phyloP scores from a whole-genome alignment of 2,113 vertebrate genomes.

The Platycercus adscitus region DNA sequence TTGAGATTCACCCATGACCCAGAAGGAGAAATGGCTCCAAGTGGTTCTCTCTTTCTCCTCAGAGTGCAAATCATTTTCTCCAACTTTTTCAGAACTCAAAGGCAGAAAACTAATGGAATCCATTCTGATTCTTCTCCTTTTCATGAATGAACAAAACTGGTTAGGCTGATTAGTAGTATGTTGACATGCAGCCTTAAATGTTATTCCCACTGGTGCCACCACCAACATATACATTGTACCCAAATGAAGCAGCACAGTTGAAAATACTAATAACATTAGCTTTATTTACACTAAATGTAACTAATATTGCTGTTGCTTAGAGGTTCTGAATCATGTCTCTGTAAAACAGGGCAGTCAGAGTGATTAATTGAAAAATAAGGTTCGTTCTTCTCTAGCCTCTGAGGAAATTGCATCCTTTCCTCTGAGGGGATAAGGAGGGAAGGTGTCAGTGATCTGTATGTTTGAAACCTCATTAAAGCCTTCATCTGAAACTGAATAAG shows the following conservation, averaged over 20 bases:
- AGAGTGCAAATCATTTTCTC: fast-evolving
- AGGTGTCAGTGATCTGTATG: not conserved
- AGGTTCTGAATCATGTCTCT: not conserved
- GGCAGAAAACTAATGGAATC: not conserved
- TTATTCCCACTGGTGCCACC: not conserved
- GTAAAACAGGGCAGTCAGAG: not conserved
- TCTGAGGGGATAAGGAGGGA: not conserved
- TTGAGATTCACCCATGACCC: not conserved
- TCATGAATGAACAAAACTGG: not conserved
- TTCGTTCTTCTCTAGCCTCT: not conserved
- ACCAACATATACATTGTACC: not conserved
- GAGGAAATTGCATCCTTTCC: not conserved
- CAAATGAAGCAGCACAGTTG: not conserved
- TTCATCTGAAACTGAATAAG: not conserved
- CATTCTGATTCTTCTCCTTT: not conserved
- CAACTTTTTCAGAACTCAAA: not conserved
- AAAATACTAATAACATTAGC: not conserved
- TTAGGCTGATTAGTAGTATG: not conserved
- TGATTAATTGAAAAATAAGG: not conserved
- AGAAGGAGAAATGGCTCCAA: not conserved
- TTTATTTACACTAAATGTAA: not conserved
- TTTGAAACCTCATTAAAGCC: not conserved
- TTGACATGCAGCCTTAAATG: not conserved
- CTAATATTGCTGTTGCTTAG: not conserved
- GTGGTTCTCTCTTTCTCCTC: not conserved